A percentile compares a stretch with the other conserved stretches of the same genome.
These are phyloP conservation scores for Ctenoplectra terminalis DNA, from an alignment of 1,140 invertebrate species.

Conservation along the genomic window DNA sequence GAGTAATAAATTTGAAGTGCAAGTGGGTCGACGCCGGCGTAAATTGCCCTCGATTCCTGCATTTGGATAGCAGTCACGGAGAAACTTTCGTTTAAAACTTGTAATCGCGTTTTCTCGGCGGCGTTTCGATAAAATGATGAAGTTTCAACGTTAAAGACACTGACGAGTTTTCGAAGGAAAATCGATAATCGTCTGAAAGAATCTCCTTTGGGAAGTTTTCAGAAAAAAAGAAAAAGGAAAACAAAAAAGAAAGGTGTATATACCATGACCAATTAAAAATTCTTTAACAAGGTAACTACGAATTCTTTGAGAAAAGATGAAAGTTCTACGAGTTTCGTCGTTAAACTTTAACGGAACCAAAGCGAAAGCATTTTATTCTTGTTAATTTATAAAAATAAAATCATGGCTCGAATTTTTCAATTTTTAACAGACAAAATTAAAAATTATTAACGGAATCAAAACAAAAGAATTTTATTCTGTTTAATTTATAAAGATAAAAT, in stretches of 20 bases:
- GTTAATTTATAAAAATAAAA: not conserved
- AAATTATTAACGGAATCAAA: no score
- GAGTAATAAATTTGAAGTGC: not conserved
- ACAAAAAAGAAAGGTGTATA: no score
- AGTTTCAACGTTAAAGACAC: not conserved
- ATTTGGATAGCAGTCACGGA: not conserved
- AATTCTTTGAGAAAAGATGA: not conserved
- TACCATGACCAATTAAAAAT: not conserved
- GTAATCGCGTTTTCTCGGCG: conserved; percentile 10
- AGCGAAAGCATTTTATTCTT: not conserved
- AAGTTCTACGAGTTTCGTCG: not conserved
- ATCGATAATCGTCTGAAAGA: not conserved
- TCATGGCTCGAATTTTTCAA: no score
- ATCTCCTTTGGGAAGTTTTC: not conserved
- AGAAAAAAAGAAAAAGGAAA: not conserved
- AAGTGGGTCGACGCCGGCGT: conserved; percentile 11
- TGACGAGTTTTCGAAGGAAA: not conserved
- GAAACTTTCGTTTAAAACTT: conserved; percentile 42
- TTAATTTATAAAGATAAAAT: no score
- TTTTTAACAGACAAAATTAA: no score
- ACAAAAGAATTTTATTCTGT: no score
- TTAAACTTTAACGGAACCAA: not conserved
- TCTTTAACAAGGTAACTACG: not conserved
- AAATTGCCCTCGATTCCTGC: conserved; percentile 28
- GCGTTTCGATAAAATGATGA: not conserved